phyloP scores from a whole-genome alignment of 2,797 vertebrate species.

The Heteromormyrus szaboi region DNA sequence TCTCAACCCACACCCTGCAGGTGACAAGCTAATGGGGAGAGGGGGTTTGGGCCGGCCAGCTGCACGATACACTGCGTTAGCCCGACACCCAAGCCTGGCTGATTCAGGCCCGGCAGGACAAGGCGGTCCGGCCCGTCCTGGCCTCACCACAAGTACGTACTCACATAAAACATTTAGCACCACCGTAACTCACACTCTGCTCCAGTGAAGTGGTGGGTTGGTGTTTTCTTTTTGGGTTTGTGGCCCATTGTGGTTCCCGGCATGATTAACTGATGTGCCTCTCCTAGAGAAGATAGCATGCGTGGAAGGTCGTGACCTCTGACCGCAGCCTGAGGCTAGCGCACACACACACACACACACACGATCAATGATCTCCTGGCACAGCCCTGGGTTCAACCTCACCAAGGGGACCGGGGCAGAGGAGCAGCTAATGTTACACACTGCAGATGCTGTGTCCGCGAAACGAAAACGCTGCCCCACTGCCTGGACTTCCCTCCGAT shows the following conservation, averaged over 20 bases:
- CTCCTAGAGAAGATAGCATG: neutral
- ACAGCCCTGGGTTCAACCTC: neutral
- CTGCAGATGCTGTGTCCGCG: neutral
- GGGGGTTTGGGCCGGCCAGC: neutral
- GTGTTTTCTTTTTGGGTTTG: neutral
- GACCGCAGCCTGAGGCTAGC: neutral
- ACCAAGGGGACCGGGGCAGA: neutral
- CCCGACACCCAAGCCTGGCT: constrained; percentile 2
- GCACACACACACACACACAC: neutral
- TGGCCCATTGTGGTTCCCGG: neutral
- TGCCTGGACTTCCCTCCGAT: too few relatives aligned
- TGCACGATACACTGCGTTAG: neutral
- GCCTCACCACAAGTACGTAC: neutral
- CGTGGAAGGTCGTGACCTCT: neutral
- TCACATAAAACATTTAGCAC: constrained; percentile 1
- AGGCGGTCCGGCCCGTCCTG: neutral
- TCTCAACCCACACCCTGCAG: neutral
- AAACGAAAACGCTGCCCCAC: neutral
- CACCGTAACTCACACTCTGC: neutral
- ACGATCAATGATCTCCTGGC: neutral
- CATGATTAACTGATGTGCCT: neutral
- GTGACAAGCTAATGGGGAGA: neutral
- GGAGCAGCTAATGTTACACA: neutral
- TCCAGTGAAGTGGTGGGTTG: neutral
- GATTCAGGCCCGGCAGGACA: neutral